A percentile compares a stretch with the other conserved stretches of the same genome.
Conservation (phyloP, 2,888 invertebrate species). For the Tupiocoris notatus region DNA sequence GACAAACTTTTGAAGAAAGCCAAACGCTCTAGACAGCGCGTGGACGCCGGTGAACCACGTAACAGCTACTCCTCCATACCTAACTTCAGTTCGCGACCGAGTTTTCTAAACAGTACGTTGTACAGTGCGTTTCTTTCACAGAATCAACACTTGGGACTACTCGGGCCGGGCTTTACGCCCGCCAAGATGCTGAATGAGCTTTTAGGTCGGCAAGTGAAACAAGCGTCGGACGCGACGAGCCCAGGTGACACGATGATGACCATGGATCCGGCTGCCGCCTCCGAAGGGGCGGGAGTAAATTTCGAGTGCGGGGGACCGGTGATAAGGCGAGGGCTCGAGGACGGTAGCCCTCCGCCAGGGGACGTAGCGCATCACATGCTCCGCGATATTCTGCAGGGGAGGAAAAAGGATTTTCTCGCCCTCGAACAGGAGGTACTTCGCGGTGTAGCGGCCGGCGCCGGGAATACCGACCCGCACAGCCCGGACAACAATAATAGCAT, state of each 20-base stretch:
- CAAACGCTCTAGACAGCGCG: slow-evolving; percentile 92
- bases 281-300: slow-evolving; percentile 52
- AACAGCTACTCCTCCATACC: slow-evolving; percentile 84
- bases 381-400: slow-evolving; percentile 84
- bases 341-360: slow-evolving; percentile 53
- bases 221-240: slow-evolving; percentile 62
- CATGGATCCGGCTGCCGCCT: slow-evolving; percentile 55
- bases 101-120: slow-evolving; percentile 80
- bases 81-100: slow-evolving; percentile 74
- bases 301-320: slow-evolving; percentile 51
- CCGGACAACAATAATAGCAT: slow-evolving; percentile 59
- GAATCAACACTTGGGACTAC: slow-evolving; percentile 75
- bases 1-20: slow-evolving; percentile 89
- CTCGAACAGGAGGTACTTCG: slow-evolving; percentile 66
- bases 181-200: slow-evolving; percentile 90
- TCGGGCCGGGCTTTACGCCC: slow-evolving; percentile 76
- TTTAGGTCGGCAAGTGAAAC: slow-evolving; percentile 76
- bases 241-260: slow-evolving; percentile 57
- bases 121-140: slow-evolving; percentile 80
- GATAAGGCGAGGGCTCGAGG: slow-evolving; percentile 54
- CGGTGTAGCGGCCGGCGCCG: slow-evolving; percentile 50
- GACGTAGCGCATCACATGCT: slow-evolving; percentile 71
- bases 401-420: slow-evolving; percentile 76
- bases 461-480: slow-evolving; percentile 55
- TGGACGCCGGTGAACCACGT: slow-evolving; percentile 93